Conservation (phyloP, 2,797 vertebrate genomes). For the Myotis findleyi region DNA sequence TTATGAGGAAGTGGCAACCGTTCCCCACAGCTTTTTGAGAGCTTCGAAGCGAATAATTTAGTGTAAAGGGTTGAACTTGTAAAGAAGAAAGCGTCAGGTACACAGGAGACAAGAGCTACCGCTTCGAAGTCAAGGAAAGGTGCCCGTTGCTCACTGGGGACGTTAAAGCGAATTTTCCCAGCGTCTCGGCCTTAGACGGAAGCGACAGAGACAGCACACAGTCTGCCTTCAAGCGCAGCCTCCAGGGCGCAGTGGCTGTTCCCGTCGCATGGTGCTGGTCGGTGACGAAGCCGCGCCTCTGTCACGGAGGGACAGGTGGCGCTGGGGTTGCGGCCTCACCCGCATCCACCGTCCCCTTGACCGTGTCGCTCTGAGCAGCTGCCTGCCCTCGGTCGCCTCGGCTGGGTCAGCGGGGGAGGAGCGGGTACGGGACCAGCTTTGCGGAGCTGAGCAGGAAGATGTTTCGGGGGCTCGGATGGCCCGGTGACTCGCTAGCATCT, state of each 20-base stretch:
- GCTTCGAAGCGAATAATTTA: neutral
- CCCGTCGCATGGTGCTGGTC: neutral
- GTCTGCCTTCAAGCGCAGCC: neutral
- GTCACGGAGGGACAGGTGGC: fast-evolving
- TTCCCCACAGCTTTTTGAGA: neutral
- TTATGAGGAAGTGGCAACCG: neutral
- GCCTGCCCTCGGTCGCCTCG: too few relatives aligned
- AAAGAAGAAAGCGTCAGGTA: neutral
- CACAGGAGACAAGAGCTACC: neutral
- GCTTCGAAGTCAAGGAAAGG: neutral
- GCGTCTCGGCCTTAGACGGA: neutral
- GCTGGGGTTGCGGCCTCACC: fast-evolving
- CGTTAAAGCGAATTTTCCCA: neutral
- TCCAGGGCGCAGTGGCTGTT: neutral
- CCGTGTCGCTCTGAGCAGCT: neutral
- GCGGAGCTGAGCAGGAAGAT: neutral
- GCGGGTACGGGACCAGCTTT: neutral
- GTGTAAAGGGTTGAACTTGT: neutral
- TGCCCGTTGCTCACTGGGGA: neutral
- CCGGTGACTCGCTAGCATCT: neutral
- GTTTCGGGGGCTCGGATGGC: neutral
- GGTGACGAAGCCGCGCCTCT: fast-evolving
- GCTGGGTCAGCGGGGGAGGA: neutral
- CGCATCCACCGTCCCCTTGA: neutral
- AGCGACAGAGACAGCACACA: neutral